These are phyloP conservation scores for Hoplostethus mediterraneus DNA, from an alignment of 2,797 vertebrate genomes.

Conservation along the genomic window DNA sequence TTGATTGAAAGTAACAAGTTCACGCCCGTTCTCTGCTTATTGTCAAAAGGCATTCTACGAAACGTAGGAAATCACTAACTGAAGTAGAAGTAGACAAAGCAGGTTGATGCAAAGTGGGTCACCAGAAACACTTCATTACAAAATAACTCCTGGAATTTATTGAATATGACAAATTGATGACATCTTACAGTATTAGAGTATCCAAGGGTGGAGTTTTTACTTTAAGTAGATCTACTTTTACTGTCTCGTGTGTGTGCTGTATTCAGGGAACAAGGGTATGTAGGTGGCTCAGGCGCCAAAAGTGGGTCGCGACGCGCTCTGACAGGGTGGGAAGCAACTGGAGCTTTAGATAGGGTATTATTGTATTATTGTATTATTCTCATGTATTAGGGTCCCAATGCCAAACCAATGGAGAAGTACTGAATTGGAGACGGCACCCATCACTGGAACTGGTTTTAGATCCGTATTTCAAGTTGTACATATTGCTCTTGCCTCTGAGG, in stretches of 20 bases:
- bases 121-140: no score
- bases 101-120: no score
- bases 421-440: neutral
- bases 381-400: conserved; percentile 11
- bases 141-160: no score
- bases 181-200: no score
- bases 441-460: conserved; percentile 11
- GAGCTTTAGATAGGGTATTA: conserved; percentile 9
- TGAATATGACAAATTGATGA: no score
- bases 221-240: no score
- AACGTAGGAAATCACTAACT: no score
- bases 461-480: conserved; percentile 22
- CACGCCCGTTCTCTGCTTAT: no score
- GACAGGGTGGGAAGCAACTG: neutral
- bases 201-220: no score
- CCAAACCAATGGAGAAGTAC: neutral
- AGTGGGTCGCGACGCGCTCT: neutral
- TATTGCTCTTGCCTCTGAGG: neutral
- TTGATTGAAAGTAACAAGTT: no score
- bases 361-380: neutral
- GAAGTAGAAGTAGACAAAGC: no score
- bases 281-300: neutral
- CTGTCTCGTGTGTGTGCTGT: no score
- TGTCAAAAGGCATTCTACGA: neutral
- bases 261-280: neutral